A percentile compares a stretch with the other conserved stretches of the same genome.
Evolutionary conservation across 1,140 invertebrate species (phyloP).

Genomic region (Drosophila sucinea): DNA sequence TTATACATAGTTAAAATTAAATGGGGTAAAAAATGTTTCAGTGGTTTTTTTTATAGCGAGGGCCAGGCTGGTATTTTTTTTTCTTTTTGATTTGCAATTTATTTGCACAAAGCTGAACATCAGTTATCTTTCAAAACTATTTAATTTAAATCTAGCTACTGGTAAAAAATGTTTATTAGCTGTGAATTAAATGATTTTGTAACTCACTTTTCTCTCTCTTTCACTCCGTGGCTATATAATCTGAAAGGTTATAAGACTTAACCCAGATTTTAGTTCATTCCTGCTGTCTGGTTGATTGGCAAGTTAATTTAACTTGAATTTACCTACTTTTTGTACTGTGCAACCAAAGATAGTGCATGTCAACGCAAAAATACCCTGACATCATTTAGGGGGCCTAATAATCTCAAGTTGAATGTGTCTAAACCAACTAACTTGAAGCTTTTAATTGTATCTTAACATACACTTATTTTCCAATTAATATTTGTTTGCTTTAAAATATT

Average conservation of each 20-base stretch:
- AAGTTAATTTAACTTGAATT: constrained; percentile 1
- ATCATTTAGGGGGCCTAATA: no score
- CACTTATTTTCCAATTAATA: no score
- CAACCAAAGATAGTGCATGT: no score
- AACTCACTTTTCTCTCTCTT: not conserved
- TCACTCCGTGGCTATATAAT: not conserved
- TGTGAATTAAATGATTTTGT: not conserved
- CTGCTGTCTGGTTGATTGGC: not conserved
- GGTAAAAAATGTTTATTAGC: not conserved
- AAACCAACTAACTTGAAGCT: no score
- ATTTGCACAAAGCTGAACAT: not conserved
- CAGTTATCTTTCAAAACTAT: not conserved
- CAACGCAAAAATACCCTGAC: no score
- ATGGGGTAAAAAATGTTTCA: constrained; percentile 1
- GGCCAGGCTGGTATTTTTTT: not conserved
- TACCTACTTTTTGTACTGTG: not conserved
- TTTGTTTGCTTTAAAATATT: no score
- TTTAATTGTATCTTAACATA: no score
- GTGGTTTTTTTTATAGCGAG: not conserved
- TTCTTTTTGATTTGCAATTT: not conserved
- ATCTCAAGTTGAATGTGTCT: no score
- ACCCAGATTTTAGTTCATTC: not conserved
- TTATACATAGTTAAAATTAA: constrained; percentile 12
- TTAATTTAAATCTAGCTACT: not conserved
- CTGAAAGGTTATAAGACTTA: constrained; percentile 5